Conservation (phyloP, 2,113 vertebrate species). For the Brachypodius melanocephalos region DNA sequence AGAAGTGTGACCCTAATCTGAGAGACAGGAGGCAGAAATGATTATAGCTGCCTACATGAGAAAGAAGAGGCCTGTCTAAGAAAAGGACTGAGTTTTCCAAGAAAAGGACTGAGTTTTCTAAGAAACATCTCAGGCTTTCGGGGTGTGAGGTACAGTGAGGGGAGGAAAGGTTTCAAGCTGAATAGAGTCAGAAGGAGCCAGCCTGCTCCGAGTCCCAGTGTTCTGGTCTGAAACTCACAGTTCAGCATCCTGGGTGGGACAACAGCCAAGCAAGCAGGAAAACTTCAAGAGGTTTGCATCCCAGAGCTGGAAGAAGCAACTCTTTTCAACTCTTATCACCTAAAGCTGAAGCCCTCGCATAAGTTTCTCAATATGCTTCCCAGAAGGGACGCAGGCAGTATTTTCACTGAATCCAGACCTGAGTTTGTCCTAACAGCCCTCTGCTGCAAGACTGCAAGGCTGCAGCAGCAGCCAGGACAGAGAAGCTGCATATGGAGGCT, state of each 20-base stretch:
- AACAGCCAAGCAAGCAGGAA: not conserved
- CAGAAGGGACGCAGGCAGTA: not conserved
- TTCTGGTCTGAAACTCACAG: not conserved
- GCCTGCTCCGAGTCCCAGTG: not conserved
- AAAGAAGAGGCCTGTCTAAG: not conserved
- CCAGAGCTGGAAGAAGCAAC: not conserved
- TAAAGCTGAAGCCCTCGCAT: not conserved
- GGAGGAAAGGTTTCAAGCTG: not conserved
- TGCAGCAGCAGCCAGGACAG: not conserved
- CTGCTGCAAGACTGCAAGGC: not conserved
- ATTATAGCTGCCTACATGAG: not conserved
- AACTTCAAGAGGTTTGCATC: not conserved
- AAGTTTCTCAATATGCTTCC: not conserved
- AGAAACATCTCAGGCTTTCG: not conserved
- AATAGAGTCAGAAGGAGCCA: not conserved
- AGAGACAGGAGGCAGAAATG: not conserved
- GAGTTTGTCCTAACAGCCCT: not conserved
- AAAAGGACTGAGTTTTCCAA: not conserved
- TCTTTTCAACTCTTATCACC: not conserved
- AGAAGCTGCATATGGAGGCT: not conserved
- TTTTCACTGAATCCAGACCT: not conserved
- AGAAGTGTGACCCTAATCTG: not conserved
- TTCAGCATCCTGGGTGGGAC: fast-evolving
- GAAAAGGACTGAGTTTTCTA: not conserved
- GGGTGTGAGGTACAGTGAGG: not conserved